Conservation (phyloP, 1,140 invertebrate species). For the Euglossa dilemma region DNA sequence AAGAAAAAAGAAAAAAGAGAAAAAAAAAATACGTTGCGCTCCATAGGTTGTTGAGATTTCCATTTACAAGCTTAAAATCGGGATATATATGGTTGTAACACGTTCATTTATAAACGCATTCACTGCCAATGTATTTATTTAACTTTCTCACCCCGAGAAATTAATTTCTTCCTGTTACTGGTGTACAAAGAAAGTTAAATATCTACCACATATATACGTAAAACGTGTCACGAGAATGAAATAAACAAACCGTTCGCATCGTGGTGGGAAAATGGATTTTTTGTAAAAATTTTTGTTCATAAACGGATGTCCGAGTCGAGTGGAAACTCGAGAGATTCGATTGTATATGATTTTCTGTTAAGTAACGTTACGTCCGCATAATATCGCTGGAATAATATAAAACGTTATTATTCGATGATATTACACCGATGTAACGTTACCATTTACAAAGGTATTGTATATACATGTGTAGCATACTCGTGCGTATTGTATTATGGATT, state of each 20-base stretch:
- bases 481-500: constrained; percentile 36
- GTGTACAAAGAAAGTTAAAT: neutral
- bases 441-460: constrained; percentile 38
- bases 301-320: neutral
- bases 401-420: neutral
- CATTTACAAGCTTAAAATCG: neutral
- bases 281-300: constrained; percentile 5
- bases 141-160: neutral
- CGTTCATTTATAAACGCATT: constrained; percentile 30
- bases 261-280: constrained; percentile 27
- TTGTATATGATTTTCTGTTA: constrained; percentile 23
- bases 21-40: neutral
- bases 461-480: constrained; percentile 37
- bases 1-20: neutral
- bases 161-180: too few relatives aligned
- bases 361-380: neutral
- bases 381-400: neutral
- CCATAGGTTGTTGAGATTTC: constrained; percentile 26
- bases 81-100: neutral
- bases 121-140: constrained; percentile 29
- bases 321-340: neutral
- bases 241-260: neutral
- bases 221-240: neutral
- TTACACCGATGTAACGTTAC: neutral
- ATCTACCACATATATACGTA: neutral